Percentiles rank a stretch among this genome's conserved stretches.
Conservation (phyloP, 2,888 invertebrate genomes). For the Cinara cedri region DNA sequence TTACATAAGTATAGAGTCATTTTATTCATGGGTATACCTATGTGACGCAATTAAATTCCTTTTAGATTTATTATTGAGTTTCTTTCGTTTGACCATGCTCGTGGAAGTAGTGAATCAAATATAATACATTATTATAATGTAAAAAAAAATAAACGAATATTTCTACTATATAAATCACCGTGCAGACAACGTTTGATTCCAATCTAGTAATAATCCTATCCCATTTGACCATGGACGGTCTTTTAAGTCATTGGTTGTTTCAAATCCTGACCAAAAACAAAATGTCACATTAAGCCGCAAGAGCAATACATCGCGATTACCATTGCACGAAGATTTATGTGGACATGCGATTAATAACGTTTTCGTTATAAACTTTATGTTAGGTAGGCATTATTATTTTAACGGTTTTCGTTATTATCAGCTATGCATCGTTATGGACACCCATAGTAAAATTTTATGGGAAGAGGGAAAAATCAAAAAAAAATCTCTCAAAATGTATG, state of each 20-base stretch:
- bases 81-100: no score
- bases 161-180: conserved; percentile 11
- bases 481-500: no score
- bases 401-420: neutral
- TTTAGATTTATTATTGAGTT: no score
- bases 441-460: no score
- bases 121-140: neutral
- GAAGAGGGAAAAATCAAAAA: no score
- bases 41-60: no score
- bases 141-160: neutral
- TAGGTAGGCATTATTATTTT: conserved; percentile 9
- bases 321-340: conserved; percentile 9
- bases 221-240: neutral
- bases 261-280: conserved; percentile 8
- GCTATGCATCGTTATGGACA: no score
- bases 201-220: conserved; percentile 10
- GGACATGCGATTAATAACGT: neutral
- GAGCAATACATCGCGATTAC: conserved; percentile 1
- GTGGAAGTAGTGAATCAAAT: neutral
- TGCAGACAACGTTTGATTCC: neutral
- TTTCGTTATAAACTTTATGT: neutral
- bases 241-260: conserved; percentile 10
- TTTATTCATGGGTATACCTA: no score
- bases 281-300: conserved; percentile 9
- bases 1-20: no score